Evolutionary conservation across 2,113 vertebrate genomes (phyloP), one percentile per base, ranked within the genome.

Genomic region (Gavia stellata): DNA sequence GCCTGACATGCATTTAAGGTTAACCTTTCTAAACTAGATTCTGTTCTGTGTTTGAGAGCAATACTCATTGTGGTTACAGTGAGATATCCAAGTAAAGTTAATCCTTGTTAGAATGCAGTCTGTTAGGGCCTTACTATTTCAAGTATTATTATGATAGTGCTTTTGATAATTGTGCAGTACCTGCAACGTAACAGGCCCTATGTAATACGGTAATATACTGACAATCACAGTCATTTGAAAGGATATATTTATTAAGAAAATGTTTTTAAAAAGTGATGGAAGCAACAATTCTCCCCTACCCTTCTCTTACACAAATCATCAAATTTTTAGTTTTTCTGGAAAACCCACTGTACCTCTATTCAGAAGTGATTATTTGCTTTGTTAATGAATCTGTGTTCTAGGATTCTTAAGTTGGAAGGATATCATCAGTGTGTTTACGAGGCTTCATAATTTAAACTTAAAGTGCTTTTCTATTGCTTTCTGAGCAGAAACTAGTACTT

Each of bases 161-260:
- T 98, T 97, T 91, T 91, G 92, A 63, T 94, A 96, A 88, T 90
- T 96, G 96, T 92, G 85, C 91, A 95, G 96, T 90, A 71, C 94
- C 94, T 97, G 93, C 97, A 96, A 61, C 81, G 2, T 86, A 74
- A 63, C 91, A 88, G 97, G 96, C 98, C 97, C 97, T 97, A 90
- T 71, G 88, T 94, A 97, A 96, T 96, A 97, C 1, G 83, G 97
- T 97, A 97, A 97, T 97, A 98, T 96, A 97, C 97, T 98, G 98
- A 98, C 98, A 98, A 98, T 98, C 98, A 98, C 95, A 98, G 97
- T 97, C 95, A 93, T 96, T 98, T 95, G 97, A 97, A 97, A 97
- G 94, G 97, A 96, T 93, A 98, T 95, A 97, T 97, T 97, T 97
- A 97, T 97, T 97, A 94, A 97, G 97, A 94, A 96, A 95, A 96